phyloP scores from a whole-genome alignment of 2,113 vertebrate genomes.

The Anguilla japonica region DNA sequence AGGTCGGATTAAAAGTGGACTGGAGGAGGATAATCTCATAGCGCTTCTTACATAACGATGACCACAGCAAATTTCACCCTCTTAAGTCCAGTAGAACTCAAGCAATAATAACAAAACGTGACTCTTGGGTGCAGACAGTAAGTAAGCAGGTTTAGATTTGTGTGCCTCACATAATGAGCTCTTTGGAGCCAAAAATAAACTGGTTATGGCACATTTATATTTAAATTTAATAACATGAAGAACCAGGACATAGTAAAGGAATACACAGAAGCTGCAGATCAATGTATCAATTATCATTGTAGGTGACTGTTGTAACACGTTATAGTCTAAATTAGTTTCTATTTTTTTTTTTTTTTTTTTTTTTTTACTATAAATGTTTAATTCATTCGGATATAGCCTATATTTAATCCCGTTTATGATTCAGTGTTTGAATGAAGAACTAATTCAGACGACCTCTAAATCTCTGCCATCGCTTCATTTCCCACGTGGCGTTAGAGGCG shows the following conservation, averaged over 20 bases:
- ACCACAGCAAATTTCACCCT: conserved; percentile 49
- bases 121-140: neutral
- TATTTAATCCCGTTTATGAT: neutral
- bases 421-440: neutral
- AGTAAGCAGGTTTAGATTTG: neutral
- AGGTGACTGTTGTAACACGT: neutral
- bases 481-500: neutral
- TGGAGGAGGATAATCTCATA: conserved; percentile 63
- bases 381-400: neutral
- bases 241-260: neutral
- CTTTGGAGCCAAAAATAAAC: neutral
- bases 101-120: neutral
- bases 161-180: neutral
- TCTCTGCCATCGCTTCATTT: neutral
- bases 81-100: neutral
- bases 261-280: neutral
- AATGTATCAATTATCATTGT: neutral
- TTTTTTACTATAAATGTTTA: neutral
- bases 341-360: neutral
- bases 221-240: neutral
- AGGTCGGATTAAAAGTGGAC: conserved; percentile 74
- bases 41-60: conserved; percentile 49
- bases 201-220: neutral
- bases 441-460: neutral
- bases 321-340: neutral